Percentiles rank a stretch among this genome's conserved stretches.
These are phyloP conservation scores for Semaprochilodus insignis DNA, from an alignment of 2,797 vertebrate species.

Conservation along the genomic window DNA sequence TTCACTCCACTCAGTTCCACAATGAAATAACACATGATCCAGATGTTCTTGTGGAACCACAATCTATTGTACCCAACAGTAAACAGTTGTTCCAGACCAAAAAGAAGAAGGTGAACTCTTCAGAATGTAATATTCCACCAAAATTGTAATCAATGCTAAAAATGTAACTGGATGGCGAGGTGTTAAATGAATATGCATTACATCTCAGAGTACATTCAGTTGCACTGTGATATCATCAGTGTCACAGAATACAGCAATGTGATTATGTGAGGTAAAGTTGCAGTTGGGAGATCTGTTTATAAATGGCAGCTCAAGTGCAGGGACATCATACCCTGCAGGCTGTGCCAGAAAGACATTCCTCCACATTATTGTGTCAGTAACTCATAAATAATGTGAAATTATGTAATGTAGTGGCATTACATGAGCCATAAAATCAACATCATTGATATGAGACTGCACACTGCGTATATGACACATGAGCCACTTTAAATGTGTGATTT, in stretches of 20 bases:
- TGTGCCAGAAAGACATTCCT: conserved; percentile 51
- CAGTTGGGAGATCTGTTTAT: conserved; percentile 39
- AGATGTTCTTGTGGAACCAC: conserved; percentile 6
- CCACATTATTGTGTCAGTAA: conserved; percentile 53
- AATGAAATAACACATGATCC: neutral
- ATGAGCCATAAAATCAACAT: conserved; percentile 45
- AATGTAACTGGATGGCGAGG: neutral
- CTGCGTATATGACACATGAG: conserved; percentile 11
- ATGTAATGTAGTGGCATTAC: conserved; percentile 57
- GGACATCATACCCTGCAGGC: conserved; percentile 8
- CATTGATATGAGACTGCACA: neutral
- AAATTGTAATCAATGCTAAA: neutral
- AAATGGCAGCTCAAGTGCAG: conserved; percentile 38
- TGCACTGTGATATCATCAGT: conserved; percentile 36
- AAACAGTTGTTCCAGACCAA: neutral
- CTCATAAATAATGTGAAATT: conserved; percentile 67
- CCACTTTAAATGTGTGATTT: conserved; percentile 41
- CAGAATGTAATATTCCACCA: neutral
- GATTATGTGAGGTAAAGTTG: conserved; percentile 22
- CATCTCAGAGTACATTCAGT: neutral
- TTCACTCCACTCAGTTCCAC: neutral
- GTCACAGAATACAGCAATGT: neutral
- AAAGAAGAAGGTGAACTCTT: neutral
- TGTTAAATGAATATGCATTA: neutral
- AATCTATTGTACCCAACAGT: neutral